Evolutionary conservation across 2,888 invertebrate genomes (phyloP), one percentile per base, ranked within the genome.

Genomic region (Amblyjoppa fuscipennis): DNA sequence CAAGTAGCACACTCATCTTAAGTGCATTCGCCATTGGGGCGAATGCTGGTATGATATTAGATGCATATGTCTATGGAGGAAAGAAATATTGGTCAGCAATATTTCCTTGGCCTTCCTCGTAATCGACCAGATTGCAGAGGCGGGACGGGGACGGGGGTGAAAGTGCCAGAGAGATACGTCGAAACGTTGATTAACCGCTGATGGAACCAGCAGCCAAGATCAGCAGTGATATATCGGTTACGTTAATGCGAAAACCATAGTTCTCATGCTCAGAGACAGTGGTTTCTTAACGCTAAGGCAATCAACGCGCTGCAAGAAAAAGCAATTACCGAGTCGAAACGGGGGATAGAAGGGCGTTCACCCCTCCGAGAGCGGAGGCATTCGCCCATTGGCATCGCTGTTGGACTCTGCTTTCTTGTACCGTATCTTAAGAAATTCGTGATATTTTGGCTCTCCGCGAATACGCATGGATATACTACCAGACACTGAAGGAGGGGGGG

Each of bases 201-300:
- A 84, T 78, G 74, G 69, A 79, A 86, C 28, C 59, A 70, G 49
- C 73, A 66, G 13, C 51, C 28, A 69, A 56, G 51, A 76, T 75
- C 61, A 28, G 34, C 71, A 68, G 70, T 84, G 87, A 88, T 88
- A 75, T 74, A 88, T 88, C 76, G 83, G 61, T 73, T 66, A 64
- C 76, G 77, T 81, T 84, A 88, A 88, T 87, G 82, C 73, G 87
- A 87, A 83, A 87, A 88, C 81, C 84, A 88, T 86, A 79, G 80
- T 61, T 79, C n/a, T 79, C 59, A 38, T 11, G 28, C 5, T 71
- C 31, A 68, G 59, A 69, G 73, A 59, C 68, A 13, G 70, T 75
- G 70, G 81, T 84, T 85, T 83, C 83, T 83, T 85, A 83, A 80
- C 66, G 79, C 77, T n/a, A 70, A 75, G 64, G 78, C 82, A 84